Conservation (phyloP, 1,140 invertebrate genomes). For the Eulimnadia texana region DNA sequence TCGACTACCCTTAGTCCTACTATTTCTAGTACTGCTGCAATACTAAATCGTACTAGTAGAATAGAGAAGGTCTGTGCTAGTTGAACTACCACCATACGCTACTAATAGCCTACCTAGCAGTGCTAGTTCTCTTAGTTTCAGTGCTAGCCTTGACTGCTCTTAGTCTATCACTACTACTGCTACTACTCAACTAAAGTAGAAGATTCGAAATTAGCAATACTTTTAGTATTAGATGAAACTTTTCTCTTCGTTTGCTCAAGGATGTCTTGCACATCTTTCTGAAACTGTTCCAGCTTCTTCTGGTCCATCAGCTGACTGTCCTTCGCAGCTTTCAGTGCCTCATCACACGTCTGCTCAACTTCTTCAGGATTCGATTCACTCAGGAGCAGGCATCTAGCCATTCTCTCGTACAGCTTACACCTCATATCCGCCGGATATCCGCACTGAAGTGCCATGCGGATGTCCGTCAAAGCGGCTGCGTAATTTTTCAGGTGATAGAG, state of each 20-base stretch:
- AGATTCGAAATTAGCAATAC: too few relatives aligned
- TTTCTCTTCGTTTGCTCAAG: background rate
- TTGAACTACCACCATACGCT: too few relatives aligned
- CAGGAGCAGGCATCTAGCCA: slow-evolving; percentile 55
- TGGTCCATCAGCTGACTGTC: background rate
- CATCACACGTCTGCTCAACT: background rate
- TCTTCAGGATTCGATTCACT: slow-evolving; percentile 33
- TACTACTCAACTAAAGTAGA: too few relatives aligned
- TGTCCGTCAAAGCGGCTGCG: slow-evolving; percentile 49
- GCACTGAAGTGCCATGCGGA: slow-evolving; percentile 46
- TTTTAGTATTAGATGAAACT: background rate
- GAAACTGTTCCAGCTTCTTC: background rate
- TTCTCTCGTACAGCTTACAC: slow-evolving; percentile 63
- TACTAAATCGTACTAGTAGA: too few relatives aligned
- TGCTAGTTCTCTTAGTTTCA: too few relatives aligned
- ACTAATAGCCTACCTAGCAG: too few relatives aligned
- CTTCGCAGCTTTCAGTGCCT: background rate
- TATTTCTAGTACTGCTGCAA: too few relatives aligned
- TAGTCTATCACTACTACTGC: too few relatives aligned
- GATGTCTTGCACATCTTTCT: background rate
- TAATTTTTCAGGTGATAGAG: slow-evolving; percentile 61
- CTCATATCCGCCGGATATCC: slow-evolving; percentile 56
- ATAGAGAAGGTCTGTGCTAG: too few relatives aligned
- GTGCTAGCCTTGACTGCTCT: too few relatives aligned
- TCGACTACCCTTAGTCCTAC: too few relatives aligned